Conservation (phyloP, 2,888 invertebrate genomes). For the Heterodera filipjevi region DNA sequence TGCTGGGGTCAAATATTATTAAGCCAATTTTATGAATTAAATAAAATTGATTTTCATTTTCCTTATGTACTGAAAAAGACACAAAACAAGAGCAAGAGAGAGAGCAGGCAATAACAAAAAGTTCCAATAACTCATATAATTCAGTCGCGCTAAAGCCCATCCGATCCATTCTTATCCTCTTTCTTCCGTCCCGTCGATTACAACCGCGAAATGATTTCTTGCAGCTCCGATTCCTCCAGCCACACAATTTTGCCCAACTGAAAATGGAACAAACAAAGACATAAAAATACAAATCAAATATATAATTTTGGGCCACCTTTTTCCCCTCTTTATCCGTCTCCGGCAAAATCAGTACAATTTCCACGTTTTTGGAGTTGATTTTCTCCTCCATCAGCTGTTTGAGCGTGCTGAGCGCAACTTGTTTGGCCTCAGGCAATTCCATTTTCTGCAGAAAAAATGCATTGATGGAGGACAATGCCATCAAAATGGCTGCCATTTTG, state of each 20-base stretch:
- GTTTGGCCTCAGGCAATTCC: conserved; percentile 89
- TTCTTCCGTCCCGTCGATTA: background rate
- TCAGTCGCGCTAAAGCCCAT: too few species aligned
- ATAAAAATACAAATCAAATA: background rate
- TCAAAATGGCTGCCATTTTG: background rate
- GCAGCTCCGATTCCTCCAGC: conserved; percentile 16
- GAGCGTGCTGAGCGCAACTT: conserved; percentile 85
- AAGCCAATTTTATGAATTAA: too few species aligned
- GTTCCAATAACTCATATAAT: background rate
- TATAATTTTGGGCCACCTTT: background rate
- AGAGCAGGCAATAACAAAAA: too few species aligned
- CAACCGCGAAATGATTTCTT: background rate
- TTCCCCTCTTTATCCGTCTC: conserved; percentile 52
- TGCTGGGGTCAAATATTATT: too few species aligned
- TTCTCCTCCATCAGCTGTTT: conserved; percentile 99
- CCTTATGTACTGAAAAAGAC: too few species aligned
- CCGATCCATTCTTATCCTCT: too few species aligned
- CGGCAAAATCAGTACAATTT: conserved; percentile 70
- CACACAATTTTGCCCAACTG: conserved; percentile 23
- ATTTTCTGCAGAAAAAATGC: conserved; percentile 75
- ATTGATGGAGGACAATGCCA: background rate
- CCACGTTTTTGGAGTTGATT: conserved; percentile 91
- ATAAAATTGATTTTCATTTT: too few species aligned
- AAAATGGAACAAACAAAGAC: too few species aligned
- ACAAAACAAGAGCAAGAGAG: too few species aligned